phyloP scores from a whole-genome alignment of 1,140 invertebrate species.

The Subanguina moxae region DNA sequence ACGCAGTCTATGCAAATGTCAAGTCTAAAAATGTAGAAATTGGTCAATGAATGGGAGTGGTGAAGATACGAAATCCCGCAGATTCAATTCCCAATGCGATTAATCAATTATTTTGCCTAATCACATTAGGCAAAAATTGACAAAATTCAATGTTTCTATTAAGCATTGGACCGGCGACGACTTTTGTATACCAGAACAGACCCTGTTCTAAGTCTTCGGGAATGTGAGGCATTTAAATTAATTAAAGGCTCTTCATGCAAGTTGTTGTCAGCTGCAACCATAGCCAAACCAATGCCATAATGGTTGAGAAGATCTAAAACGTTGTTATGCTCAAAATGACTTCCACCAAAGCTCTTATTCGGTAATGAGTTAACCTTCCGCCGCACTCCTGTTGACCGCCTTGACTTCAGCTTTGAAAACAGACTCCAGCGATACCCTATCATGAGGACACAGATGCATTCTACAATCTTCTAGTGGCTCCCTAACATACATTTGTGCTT shows the following conservation, averaged over 20 bases:
- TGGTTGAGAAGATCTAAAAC: background rate
- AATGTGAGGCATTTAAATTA: background rate
- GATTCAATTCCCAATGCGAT: no score
- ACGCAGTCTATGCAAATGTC: slow-evolving; percentile 44
- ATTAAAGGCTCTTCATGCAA: background rate
- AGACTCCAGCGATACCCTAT: slow-evolving; percentile 2
- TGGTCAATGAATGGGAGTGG: no score
- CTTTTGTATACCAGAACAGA: no score
- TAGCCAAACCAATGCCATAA: background rate
- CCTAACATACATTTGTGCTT: background rate
- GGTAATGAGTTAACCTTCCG: background rate
- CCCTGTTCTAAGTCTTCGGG: background rate
- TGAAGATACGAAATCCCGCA: no score
- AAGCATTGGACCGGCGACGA: no score
- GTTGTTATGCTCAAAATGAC: no score
- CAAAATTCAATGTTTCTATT: no score
- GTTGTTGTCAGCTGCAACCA: background rate
- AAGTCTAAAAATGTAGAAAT: slow-evolving; percentile 17
- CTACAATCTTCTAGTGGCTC: slow-evolving; percentile 12
- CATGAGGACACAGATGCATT: background rate
- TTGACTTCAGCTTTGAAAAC: slow-evolving; percentile 15
- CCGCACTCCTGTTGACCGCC: slow-evolving; percentile 6
- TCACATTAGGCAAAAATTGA: no score
- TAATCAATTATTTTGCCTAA: no score
- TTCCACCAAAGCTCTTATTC: no score